Evolutionary conservation across 2,113 vertebrate species (phyloP).

Genomic region (Eidolon helvum): DNA sequence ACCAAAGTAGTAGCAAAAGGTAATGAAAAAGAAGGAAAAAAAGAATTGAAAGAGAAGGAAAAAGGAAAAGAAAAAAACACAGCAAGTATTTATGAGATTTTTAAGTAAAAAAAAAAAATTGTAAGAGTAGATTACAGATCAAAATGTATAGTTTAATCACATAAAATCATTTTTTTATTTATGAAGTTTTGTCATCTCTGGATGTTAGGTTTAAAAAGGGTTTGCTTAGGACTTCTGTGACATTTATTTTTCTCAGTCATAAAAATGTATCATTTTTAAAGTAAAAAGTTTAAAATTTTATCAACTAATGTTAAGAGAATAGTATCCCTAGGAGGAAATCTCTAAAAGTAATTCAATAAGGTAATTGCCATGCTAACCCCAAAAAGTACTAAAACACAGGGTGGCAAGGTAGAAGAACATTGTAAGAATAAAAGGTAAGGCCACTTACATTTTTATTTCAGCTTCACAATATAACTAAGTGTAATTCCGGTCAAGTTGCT

Average conservation of each 20-base stretch:
- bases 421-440: not conserved
- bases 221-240: not conserved
- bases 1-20: not conserved
- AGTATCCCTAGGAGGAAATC: not conserved
- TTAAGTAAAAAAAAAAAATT: not conserved
- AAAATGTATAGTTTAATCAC: not conserved
- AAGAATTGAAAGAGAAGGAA: not conserved
- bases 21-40: not conserved
- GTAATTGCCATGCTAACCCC: not conserved
- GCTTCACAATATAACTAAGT: not conserved
- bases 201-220: not conserved
- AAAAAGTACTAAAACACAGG: not conserved
- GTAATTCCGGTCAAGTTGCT: not conserved
- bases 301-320: not conserved
- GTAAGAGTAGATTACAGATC: not conserved
- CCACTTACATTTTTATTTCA: not conserved
- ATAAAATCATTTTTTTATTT: not conserved
- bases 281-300: not conserved
- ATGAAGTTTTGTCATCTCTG: not conserved
- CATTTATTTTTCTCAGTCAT: slow-evolving; percentile 15
- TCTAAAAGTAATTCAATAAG: not conserved
- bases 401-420: not conserved
- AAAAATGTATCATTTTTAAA: not conserved
- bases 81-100: not conserved
- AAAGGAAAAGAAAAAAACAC: not conserved